These are phyloP conservation scores for Drosophila navojoa DNA, from an alignment of 1,140 invertebrate genomes.

Conservation along the genomic window DNA sequence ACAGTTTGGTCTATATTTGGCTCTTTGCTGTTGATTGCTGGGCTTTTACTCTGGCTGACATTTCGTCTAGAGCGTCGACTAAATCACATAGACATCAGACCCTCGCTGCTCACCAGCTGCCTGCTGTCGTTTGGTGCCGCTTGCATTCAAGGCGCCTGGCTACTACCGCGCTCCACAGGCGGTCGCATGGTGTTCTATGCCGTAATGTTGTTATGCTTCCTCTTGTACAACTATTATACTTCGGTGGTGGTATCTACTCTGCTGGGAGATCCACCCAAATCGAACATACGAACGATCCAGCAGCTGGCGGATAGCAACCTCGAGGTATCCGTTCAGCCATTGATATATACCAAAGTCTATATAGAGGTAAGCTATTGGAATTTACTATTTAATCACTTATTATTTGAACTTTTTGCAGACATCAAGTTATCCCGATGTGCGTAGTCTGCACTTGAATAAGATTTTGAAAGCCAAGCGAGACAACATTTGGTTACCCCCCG, in stretches of 20 bases:
- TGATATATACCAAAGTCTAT: conserved; percentile 58
- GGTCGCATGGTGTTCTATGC: conserved; percentile 73
- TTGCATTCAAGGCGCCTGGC: conserved; percentile 71
- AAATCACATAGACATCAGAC: conserved; percentile 24
- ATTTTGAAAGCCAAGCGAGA: conserved; percentile 43
- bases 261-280: conserved; percentile 63
- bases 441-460: conserved; percentile 59
- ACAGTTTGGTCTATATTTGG: conserved; percentile 70
- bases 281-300: conserved; percentile 67
- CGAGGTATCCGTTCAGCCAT: conserved; percentile 64
- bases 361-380: conserved; percentile 32
- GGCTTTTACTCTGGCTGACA: conserved; percentile 61
- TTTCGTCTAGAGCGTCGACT: conserved; percentile 55
- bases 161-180: conserved; percentile 68
- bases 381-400: neutral
- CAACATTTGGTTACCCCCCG: conserved; percentile 56
- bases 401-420: conserved; percentile 14
- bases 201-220: conserved; percentile 64
- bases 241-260: conserved; percentile 75
- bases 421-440: conserved; percentile 35
- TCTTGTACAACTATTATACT: conserved; percentile 82
- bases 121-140: conserved; percentile 71
- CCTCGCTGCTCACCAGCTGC: conserved; percentile 69
- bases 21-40: conserved; percentile 48
- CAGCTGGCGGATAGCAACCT: conserved; percentile 77